phyloP scores from a whole-genome alignment of 2,113 vertebrate genomes.

The Peromyscus polionotus region DNA sequence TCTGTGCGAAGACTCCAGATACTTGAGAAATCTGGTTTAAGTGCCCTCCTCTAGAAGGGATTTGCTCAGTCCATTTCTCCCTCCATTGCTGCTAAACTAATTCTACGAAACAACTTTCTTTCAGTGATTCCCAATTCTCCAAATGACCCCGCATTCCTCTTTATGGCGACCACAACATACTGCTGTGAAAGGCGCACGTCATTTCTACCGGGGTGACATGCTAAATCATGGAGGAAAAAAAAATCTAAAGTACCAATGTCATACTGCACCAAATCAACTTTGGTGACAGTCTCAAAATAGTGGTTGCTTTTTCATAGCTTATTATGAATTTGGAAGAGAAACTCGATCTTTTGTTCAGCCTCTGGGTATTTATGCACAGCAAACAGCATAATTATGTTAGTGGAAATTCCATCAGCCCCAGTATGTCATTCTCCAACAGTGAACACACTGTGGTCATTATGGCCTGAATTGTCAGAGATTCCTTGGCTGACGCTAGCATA shows the following conservation, averaged over 20 bases:
- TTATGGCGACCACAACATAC: conserved; percentile 1
- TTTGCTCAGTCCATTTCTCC: conserved; percentile 67
- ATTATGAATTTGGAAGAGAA: conserved; percentile 64
- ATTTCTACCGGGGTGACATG: background rate
- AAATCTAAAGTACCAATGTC: conserved; percentile 20
- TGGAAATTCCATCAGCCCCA: conserved; percentile 48
- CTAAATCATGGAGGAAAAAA: background rate
- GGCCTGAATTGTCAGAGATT: conserved; percentile 39
- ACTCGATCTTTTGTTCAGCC: conserved; percentile 59
- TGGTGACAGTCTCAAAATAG: conserved; percentile 22
- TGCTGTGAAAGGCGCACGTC: background rate
- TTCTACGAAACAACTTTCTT: conserved; percentile 57
- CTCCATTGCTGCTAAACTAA: conserved; percentile 38
- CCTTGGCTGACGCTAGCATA: conserved; percentile 53
- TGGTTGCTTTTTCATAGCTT: conserved; percentile 47
- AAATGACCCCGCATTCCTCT: conserved; percentile 65
- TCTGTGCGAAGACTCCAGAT: conserved; percentile 33
- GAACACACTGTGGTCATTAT: conserved; percentile 56
- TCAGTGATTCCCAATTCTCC: conserved; percentile 55
- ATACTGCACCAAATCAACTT: background rate
- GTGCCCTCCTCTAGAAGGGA: conserved; percentile 30
- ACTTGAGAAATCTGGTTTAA: conserved; percentile 59
- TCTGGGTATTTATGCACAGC: conserved; percentile 37
- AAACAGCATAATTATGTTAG: conserved; percentile 57
- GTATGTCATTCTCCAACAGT: background rate